Evolutionary conservation across 2,888 invertebrate species (phyloP), one percentile per base, ranked within the genome.

Genomic region (Allacma fusca): DNA sequence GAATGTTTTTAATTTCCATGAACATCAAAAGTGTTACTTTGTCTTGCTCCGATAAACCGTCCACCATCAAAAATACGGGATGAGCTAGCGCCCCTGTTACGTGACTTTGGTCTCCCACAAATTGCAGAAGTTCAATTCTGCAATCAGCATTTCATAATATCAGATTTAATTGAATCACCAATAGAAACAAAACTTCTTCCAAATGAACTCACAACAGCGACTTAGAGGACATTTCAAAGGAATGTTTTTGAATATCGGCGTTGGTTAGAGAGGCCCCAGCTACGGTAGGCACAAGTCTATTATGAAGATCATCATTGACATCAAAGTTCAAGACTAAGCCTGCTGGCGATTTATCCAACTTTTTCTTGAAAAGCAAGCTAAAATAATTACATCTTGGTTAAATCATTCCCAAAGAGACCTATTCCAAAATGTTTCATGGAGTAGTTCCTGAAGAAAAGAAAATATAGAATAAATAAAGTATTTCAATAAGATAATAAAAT

Each of bases 201-300:
- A 62, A 62, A 62, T 40, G 7, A 40, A 13, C 70, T 70, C 26
- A 70, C 71, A 71, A 29, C 1, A 71, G 4, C 0, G 71, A 44
- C n/a, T 71, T 71, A 0, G 71, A 71, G 4, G 71, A 71, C 71
- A 71, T 71, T 57, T 57, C 26, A 23, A 57, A 71, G 7, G 71
- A 71, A 50, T 57, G 21, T 26, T 26, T 2, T 29, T 57, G 57
- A 21, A 71, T 71, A 21, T 71, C 71, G 9, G 1, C 12, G 19
- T 57, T 43, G 1, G 29, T 71, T 12, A 71, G 28, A 13, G 29
- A n/a, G 28, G 44, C 9, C 28, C 71, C 71, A 57, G 19, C n/a
- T 12, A 71, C 1, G 1, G 26, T 26, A 2, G 57, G 12, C 12
- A 57, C 50, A 28, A 71, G 28, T 1, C 57, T 24, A 21, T 26